Percentiles rank a stretch among this genome's conserved stretches.
phyloP scores from a whole-genome alignment of 2,113 vertebrate species.

The Albula goreensis region DNA sequence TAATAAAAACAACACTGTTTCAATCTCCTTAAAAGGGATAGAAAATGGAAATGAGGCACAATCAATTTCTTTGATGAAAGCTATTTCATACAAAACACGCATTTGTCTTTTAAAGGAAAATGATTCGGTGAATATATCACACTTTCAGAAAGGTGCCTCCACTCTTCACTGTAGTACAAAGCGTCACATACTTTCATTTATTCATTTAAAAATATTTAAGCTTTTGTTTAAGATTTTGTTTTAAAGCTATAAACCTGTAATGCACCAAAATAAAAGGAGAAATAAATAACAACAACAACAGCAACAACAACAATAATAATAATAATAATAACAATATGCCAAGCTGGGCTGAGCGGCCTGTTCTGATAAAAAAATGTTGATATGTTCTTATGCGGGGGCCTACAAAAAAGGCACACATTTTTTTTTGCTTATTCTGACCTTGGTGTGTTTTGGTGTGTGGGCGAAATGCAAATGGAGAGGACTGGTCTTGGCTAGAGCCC shows the following conservation, averaged over 20 bases:
- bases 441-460: conserved; percentile 49
- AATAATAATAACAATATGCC: too few relatives aligned
- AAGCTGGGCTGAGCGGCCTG: too few relatives aligned
- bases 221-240: too few relatives aligned
- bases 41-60: conserved; percentile 35
- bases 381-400: too few relatives aligned
- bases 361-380: too few relatives aligned
- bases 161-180: neutral
- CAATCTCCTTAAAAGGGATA: conserved; percentile 37
- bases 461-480: conserved; percentile 71
- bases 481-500: conserved; percentile 57
- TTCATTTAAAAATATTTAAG: too few relatives aligned
- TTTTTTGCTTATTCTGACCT: conserved; percentile 60
- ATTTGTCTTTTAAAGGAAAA: conserved; percentile 44
- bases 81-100: conserved; percentile 51
- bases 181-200: too few relatives aligned
- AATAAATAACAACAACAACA: too few relatives aligned
- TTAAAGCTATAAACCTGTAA: too few relatives aligned
- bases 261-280: too few relatives aligned
- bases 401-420: neutral
- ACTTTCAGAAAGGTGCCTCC: neutral
- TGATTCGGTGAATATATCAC: conserved; percentile 38
- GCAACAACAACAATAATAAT: too few relatives aligned
- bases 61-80: conserved; percentile 60
- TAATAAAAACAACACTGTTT: neutral